Percentiles rank a stretch among this genome's conserved stretches.
phyloP scores from a whole-genome alignment of 2,797 vertebrate species.

The Pangasius djambal region DNA sequence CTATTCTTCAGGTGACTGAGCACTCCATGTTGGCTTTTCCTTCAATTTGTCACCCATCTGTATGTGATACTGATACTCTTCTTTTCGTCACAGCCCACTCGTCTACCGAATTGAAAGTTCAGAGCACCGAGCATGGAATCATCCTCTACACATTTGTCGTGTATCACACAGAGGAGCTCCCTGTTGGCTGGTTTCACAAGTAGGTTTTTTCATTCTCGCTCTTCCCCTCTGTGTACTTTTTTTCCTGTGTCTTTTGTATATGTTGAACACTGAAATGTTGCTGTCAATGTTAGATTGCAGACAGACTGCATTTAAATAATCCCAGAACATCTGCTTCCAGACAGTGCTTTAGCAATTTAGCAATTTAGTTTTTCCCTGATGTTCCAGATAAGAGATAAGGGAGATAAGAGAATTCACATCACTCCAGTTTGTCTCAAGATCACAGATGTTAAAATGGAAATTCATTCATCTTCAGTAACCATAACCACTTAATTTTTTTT shows the following conservation, averaged over 20 bases:
- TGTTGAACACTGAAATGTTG: conserved; percentile 13
- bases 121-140: conserved; percentile 93
- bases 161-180: conserved; percentile 88
- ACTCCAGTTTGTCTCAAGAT: neutral
- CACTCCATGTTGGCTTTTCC: neutral
- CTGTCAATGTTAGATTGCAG: conserved; percentile 22
- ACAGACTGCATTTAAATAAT: conserved; percentile 3
- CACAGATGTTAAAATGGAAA: neutral
- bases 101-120: conserved; percentile 84
- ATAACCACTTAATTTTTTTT: no score
- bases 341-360: neutral
- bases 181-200: conserved; percentile 91
- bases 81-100: conserved; percentile 81
- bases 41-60: neutral
- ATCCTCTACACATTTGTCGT: conserved; percentile 86
- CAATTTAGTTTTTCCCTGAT: neutral
- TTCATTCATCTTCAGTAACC: neutral
- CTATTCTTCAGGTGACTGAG: neutral
- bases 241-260: neutral
- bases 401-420: conserved; percentile 4
- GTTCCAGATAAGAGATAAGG: neutral
- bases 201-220: conserved; percentile 67
- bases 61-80: conserved; percentile 11
- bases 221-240: neutral
- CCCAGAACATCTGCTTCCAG: neutral